These are phyloP conservation scores for Clarias batrachus DNA, from an alignment of 2,113 vertebrate genomes.

Conservation along the genomic window DNA sequence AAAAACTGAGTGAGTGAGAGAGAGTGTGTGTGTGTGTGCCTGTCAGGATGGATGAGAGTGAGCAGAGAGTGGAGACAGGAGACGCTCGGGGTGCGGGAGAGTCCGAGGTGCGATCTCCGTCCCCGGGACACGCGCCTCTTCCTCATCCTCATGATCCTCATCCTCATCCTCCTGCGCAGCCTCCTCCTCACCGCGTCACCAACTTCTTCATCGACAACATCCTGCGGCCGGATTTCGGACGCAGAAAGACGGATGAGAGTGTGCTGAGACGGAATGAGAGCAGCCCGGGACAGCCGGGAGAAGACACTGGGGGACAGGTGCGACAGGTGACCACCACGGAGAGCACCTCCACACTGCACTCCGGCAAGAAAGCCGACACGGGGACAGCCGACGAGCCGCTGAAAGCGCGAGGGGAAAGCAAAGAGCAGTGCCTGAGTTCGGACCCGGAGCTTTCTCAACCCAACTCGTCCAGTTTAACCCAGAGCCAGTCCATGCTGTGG, in stretches of 20 bases:
- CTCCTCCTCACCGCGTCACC: conserved; percentile 86
- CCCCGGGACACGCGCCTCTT: conserved; percentile 78
- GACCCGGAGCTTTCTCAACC: conserved; percentile 96
- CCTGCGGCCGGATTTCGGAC: conserved; percentile 89
- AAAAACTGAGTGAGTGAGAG: conserved; percentile 70
- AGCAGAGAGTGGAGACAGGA: conserved; percentile 63
- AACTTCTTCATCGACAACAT: conserved; percentile 99
- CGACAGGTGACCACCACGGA: conserved; percentile 75
- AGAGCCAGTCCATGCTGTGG: conserved; percentile 88
- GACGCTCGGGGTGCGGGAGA: conserved; percentile 63
- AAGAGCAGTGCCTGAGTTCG: conserved; percentile 91
- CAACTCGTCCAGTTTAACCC: conserved; percentile 77
- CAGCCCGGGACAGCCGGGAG: conserved; percentile 69
- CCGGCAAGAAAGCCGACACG: conserved; percentile 76
- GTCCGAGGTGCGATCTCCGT: conserved; percentile 76
- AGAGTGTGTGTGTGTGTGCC: conserved; percentile 50
- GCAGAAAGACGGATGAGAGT: conserved; percentile 78
- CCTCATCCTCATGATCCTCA: conserved; percentile 68
- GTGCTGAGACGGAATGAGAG: conserved; percentile 67
- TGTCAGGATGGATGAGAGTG: conserved; percentile 89
- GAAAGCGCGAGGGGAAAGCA: conserved; percentile 78
- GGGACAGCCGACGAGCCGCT: conserved; percentile 77
- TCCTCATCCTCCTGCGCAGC: conserved; percentile 78
- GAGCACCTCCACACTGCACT: conserved; percentile 80
- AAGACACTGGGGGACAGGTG: conserved; percentile 60